These are phyloP conservation scores for Orius laevigatus DNA, from an alignment of 1,140 invertebrate species.

Conservation along the genomic window DNA sequence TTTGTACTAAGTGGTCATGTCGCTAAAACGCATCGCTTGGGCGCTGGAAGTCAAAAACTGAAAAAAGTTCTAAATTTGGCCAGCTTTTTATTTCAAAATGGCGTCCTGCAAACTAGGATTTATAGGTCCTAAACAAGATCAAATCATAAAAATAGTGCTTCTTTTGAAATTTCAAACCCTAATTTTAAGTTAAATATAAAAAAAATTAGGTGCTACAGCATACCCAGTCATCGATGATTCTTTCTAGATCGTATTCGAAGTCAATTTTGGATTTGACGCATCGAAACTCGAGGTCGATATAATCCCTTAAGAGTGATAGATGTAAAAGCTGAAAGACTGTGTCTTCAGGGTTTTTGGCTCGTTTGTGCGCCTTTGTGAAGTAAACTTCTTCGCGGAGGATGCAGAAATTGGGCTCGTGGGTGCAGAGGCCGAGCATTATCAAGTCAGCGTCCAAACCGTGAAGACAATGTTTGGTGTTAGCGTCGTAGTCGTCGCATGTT, in stretches of 20 bases:
- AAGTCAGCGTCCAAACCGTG: slow-evolving; percentile 94
- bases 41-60: too few species aligned
- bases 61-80: too few species aligned
- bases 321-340: slow-evolving; percentile 88
- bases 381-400: slow-evolving; percentile 78
- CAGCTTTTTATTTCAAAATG: too few species aligned
- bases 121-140: too few species aligned
- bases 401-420: slow-evolving; percentile 88
- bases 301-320: slow-evolving; percentile 79
- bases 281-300: slow-evolving; percentile 82
- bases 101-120: too few species aligned
- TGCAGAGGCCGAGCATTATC: slow-evolving; percentile 84
- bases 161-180: too few species aligned
- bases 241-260: slow-evolving; percentile 67
- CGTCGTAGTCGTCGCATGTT: slow-evolving; percentile 64
- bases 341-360: slow-evolving; percentile 56
- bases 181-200: background rate
- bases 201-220: slow-evolving; percentile 7
- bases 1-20: too few species aligned
- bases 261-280: slow-evolving; percentile 47
- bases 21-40: too few species aligned
- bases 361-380: slow-evolving; percentile 29
- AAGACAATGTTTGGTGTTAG: slow-evolving; percentile 81
- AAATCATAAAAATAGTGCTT: too few species aligned
- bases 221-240: slow-evolving; percentile 54